Conservation (phyloP, 1,140 invertebrate species). For the Callitettix versicolor region DNA sequence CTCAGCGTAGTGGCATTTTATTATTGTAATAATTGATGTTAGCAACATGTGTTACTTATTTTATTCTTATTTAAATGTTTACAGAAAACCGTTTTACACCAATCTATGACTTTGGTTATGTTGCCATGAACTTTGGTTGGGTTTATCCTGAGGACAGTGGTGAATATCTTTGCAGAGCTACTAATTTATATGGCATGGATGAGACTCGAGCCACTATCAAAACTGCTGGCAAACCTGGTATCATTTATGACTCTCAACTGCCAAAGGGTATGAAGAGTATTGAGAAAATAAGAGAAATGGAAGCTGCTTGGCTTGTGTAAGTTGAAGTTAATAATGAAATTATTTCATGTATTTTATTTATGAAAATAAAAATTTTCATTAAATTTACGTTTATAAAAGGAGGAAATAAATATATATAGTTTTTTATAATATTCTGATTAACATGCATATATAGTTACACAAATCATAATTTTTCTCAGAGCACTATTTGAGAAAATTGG, state of each 20-base stretch:
- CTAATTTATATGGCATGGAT: conserved; percentile 83
- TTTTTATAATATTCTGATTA: no score
- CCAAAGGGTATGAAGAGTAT: conserved; percentile 92
- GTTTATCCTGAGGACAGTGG: conserved; percentile 86
- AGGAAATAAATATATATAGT: no score
- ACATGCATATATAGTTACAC: no score
- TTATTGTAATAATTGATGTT: no score
- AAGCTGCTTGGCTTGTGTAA: conserved; percentile 85
- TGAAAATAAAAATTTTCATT: no score
- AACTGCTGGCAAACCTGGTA: conserved; percentile 76
- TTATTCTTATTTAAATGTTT: conserved; percentile 22
- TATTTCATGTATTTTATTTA: background rate
- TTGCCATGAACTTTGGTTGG: conserved; percentile 93
- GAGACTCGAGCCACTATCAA: conserved; percentile 75
- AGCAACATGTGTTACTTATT: no score
- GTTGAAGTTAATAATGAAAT: conserved; percentile 29
- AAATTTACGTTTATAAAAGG: no score
- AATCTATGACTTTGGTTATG: conserved; percentile 93
- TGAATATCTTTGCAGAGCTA: conserved; percentile 78
- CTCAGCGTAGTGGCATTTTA: no score
- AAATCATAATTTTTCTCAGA: no score
- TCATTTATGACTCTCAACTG: conserved; percentile 85
- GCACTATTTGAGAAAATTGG: no score
- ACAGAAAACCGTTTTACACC: conserved; percentile 80
- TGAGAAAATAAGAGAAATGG: conserved; percentile 91